phyloP scores from a whole-genome alignment of 2,888 invertebrate species.

The Phaedon cochleariae region DNA sequence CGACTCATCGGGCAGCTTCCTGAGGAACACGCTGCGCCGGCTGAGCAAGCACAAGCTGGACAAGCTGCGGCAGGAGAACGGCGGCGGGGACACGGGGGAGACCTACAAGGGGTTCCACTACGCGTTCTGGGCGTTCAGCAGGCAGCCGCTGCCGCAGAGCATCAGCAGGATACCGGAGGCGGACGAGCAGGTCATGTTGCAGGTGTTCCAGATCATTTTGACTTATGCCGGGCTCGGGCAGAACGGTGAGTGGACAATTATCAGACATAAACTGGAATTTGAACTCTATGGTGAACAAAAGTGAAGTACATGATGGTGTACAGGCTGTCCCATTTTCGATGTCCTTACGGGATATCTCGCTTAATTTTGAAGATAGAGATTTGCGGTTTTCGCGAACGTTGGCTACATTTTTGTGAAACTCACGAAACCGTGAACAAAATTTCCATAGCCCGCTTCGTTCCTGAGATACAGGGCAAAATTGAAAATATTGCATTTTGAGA shows the following conservation, averaged over 20 bases:
- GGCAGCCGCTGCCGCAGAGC: conserved; percentile 81
- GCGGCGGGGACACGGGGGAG: conserved; percentile 74
- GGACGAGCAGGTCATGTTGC: conserved; percentile 85
- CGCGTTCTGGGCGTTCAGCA: conserved; percentile 90
- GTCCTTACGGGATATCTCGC: no score
- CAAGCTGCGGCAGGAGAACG: conserved; percentile 75
- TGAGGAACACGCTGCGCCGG: conserved; percentile 86
- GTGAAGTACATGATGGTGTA: background rate
- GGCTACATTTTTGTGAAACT: no score
- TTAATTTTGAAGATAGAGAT: no score
- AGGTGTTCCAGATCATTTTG: conserved; percentile 88
- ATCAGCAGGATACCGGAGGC: conserved; percentile 85
- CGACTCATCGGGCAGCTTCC: conserved; percentile 84
- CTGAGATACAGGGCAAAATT: no score
- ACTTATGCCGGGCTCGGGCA: conserved; percentile 87
- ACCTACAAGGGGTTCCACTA: conserved; percentile 88
- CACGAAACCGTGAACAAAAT: no score
- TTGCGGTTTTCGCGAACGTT: no score
- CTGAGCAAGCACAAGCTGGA: conserved; percentile 86
- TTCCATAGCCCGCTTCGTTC: no score
- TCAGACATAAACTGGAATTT: no score
- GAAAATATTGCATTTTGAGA: no score
- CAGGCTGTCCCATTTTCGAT: background rate
- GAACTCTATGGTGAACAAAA: no score
- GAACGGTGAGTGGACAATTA: conserved; percentile 64